These are phyloP conservation scores for Macrocentrus cingulum DNA, from an alignment of 1,140 invertebrate genomes.

Conservation along the genomic window DNA sequence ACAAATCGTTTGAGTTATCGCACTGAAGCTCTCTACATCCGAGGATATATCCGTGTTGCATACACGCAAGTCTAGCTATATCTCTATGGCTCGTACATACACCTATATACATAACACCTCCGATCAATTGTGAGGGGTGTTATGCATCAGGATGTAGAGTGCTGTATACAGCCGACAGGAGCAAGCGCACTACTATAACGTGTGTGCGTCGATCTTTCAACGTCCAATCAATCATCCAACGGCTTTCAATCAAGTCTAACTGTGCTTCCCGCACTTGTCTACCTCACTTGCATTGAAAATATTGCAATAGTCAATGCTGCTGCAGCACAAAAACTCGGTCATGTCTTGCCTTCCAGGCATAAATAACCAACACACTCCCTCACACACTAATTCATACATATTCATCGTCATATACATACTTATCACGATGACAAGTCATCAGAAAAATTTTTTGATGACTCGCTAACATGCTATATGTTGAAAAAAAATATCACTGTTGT, in stretches of 20 bases:
- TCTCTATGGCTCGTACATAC: not conserved
- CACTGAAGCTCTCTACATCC: not conserved
- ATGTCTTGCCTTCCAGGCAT: no score
- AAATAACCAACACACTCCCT: no score
- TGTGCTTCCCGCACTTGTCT: not conserved
- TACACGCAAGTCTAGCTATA: not conserved
- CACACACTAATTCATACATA: no score
- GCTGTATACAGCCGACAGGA: not conserved
- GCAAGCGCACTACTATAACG: not conserved
- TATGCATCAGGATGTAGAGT: not conserved
- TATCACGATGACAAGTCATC: no score
- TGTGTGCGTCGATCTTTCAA: conserved; percentile 14
- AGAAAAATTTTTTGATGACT: no score
- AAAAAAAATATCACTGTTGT: no score
- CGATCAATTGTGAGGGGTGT: not conserved
- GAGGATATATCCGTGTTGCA: not conserved
- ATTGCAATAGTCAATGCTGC: not conserved
- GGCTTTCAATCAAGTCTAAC: conserved; percentile 17
- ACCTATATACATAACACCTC: not conserved
- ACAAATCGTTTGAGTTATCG: conserved; percentile 22
- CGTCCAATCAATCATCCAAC: conserved; percentile 24
- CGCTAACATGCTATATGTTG: no score
- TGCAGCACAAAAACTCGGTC: not conserved
- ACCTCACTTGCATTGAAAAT: not conserved
- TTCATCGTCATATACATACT: no score